phyloP scores from a whole-genome alignment of 1,140 invertebrate genomes.

The Drosophila ambigua region DNA sequence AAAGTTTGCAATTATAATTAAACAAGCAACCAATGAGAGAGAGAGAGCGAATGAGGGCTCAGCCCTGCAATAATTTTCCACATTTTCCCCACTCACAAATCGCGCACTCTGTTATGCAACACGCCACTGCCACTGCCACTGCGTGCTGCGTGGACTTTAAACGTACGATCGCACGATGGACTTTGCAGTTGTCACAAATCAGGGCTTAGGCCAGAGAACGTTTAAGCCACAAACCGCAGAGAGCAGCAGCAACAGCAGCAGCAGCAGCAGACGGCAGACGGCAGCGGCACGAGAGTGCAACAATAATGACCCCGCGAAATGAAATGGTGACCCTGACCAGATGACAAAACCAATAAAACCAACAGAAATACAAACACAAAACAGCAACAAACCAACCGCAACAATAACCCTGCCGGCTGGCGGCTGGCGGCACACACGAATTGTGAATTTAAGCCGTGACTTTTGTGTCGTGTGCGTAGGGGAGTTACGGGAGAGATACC shows the following conservation, averaged over 20 bases:
- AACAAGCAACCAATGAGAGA: not conserved
- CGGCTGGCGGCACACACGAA: conserved; percentile 7
- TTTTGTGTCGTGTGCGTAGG: not conserved
- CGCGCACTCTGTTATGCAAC: conserved; percentile 21
- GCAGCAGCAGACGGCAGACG: not conserved
- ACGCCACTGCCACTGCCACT: not conserved
- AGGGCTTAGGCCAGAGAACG: not conserved
- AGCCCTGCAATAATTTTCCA: not conserved
- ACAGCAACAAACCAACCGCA: conserved; percentile 43
- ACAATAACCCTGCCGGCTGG: conserved; percentile 35
- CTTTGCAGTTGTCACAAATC: conserved; percentile 47
- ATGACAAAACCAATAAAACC: conserved; percentile 29
- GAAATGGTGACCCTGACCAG: conserved; percentile 32
- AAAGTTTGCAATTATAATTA: conserved; percentile 44
- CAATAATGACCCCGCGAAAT: conserved; percentile 26
- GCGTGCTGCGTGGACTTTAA: not conserved
- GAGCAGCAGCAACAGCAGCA: conserved; percentile 6
- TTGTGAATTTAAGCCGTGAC: conserved; percentile 6
- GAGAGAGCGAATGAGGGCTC: not conserved
- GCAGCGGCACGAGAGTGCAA: conserved; percentile 13
- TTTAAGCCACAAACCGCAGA: conserved; percentile 28
- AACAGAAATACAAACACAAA: conserved; percentile 27
- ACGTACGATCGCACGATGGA: conserved; percentile 6
- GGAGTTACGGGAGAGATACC: conserved; percentile 6
- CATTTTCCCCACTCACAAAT: not conserved